Base-by-base conservation (phyloP, 2,797 vertebrate genomes). In the Sebastiscus tertius region DNA sequence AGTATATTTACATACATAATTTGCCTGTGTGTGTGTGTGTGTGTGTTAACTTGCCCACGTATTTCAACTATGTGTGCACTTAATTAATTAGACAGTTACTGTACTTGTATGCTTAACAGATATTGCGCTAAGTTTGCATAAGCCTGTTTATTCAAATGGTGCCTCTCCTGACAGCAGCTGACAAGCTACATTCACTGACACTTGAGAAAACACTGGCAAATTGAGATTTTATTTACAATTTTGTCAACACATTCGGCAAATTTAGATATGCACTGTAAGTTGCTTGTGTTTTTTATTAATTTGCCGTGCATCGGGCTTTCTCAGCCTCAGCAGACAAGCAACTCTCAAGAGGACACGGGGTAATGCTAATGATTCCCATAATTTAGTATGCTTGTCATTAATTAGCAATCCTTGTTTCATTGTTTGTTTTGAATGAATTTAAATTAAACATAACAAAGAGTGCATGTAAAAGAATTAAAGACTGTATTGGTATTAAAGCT, bases 1-100 rank as follows among this genome's bases (percentile, higher is more conserved):
- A 49, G 42, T 82, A 20, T 81, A 87, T 88, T 89, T 87, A 55
- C 81, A 87, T 82, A 59, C 69, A 26, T 88, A 77, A 87, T 79
- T 83, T 24, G 42, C 65, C 74, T 84, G 24, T 82, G 75, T 82
- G 79, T 81, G 79, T n/a, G 11, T 46, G 60, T 62, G 31, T 39
- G 33, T 24, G 34, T 24, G 36, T 88, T 61, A 65, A 70, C 52
- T 49, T 65, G 22, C 26, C 27, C 3, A 2, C 6, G 2, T 68
- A 54, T 29, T 63, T 61, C n/a, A 70, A 66, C 63, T 81, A 58
- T 84, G 61, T 85, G 63, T 85, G 72, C 34, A 31, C 39, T 78
- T 81, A 55, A 82, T 88, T 84, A 84, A 87, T 88, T 63, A 81
- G 63, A 63, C 27, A 24, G 72, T 85, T 77, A 68, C 61, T 75